Conservation (phyloP, 2,113 vertebrate species). For the Meriones unguiculatus region DNA sequence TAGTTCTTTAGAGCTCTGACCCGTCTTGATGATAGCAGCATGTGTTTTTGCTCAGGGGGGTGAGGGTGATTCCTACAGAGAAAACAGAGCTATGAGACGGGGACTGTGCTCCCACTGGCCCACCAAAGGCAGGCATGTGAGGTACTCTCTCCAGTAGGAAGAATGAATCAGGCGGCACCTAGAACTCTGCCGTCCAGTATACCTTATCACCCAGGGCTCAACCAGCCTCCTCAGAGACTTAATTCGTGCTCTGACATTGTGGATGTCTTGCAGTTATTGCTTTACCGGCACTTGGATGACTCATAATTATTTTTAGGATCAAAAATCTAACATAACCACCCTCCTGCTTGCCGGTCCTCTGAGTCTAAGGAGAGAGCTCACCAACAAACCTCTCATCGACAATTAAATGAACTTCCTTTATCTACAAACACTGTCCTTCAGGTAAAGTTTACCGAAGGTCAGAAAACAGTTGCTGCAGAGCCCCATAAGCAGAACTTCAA, state of each 20-base stretch:
- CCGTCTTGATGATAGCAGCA: not conserved
- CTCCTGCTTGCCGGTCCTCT: not conserved
- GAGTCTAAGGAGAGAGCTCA: not conserved
- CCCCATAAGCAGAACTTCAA: constrained; percentile 42
- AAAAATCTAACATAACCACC: constrained; percentile 34
- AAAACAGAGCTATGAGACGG: constrained; percentile 56
- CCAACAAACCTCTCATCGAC: not conserved
- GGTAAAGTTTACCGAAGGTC: not conserved
- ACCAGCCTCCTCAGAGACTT: constrained; percentile 30
- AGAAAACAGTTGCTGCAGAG: not conserved
- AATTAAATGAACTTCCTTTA: constrained; percentile 49
- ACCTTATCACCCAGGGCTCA: not conserved
- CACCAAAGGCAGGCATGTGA: not conserved
- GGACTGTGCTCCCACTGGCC: constrained; percentile 42
- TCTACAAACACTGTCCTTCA: constrained; percentile 27
- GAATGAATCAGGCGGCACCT: not conserved
- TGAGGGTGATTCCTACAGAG: constrained; percentile 70
- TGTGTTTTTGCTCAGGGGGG: not conserved
- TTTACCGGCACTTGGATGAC: constrained; percentile 70
- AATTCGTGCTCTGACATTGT: constrained; percentile 57
- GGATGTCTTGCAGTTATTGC: constrained; percentile 68
- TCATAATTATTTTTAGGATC: constrained; percentile 78
- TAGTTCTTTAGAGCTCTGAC: constrained; percentile 5
- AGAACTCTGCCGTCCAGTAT: constrained; percentile 50
- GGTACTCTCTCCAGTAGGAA: constrained; percentile 46